Base-by-base conservation (phyloP, 2,888 invertebrate genomes). In the Cataglyphis albicans region DNA sequence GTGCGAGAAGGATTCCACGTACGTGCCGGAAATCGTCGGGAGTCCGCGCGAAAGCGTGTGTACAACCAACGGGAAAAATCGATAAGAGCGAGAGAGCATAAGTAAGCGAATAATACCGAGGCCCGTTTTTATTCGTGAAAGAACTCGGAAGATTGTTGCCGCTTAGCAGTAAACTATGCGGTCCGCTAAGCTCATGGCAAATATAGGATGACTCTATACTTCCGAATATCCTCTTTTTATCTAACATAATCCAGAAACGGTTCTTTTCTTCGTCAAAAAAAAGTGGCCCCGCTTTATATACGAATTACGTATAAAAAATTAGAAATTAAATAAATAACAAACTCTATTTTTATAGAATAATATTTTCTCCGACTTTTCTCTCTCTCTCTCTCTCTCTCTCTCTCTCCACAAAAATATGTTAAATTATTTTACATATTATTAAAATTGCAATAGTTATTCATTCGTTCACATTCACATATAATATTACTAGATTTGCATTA, bases 1-100 rank as follows among this genome's bases (percentile, higher is more conserved):
- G 88, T 86, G 86, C 86, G 81, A 86, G 85, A 88, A 85, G 84
- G 84, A 90, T 88, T 89, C 84, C 82, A 82, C 72, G 85, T 82
- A 84, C 84, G 81, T 84, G 86, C 86, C 89, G 89, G 87, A 88
- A 88, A 88, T 86, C 73, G 83, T 76, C 80, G 82, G 85, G 75
- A 29, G 55, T 29, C 85, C 80, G 35, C 59, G 59, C 38, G 52
- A 63, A 75, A 83, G 67, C 80, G 80, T 41, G 81, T 38, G 70
- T 80, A 83, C 75, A 18, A 18, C 32, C 15, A 57, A 10, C 21
- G 3, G 10, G 75, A 55, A 76, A 76, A 44, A 35, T 59, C 35
- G 70, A 78, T 78, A 72, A 72, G 59, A 25, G 18, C 21, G 72
- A 52, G 48, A 52, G 48, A 41, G 72, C 70, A 59, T 35, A 21